phyloP scores from a whole-genome alignment of 2,113 vertebrate species.

The Oryzias melastigma region DNA sequence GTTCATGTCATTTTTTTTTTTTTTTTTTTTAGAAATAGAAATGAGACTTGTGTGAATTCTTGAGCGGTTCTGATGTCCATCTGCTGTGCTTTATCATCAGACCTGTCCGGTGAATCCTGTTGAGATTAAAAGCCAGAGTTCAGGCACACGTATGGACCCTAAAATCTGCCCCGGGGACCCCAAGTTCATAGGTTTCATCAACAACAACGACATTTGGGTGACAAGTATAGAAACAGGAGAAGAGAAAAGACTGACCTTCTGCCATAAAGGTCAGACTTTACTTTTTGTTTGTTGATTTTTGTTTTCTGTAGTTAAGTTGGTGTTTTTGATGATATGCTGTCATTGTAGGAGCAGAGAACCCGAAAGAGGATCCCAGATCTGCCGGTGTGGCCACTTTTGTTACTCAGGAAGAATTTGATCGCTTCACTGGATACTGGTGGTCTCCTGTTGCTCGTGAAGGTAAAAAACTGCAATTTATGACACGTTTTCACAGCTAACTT shows the following conservation, averaged over 20 bases:
- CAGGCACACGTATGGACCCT: conserved; percentile 92
- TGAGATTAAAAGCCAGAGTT: conserved; percentile 89
- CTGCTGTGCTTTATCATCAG: conserved; percentile 60
- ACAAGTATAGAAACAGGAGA: conserved; percentile 85
- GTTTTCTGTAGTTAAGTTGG: neutral
- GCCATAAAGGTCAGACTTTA: conserved; percentile 83
- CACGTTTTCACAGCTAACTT: neutral
- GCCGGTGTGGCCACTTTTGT: conserved; percentile 93
- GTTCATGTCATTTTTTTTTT: too few relatives aligned
- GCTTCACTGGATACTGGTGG: conserved; percentile 97
- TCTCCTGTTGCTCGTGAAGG: conserved; percentile 85
- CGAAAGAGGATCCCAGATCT: conserved; percentile 88
- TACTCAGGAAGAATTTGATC: conserved; percentile 96
- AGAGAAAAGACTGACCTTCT: conserved; percentile 86
- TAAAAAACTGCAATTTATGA: conserved; percentile 35
- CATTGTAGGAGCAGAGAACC: conserved; percentile 81
- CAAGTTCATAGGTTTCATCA: conserved; percentile 90
- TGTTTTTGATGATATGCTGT: neutral
- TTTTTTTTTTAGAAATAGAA: too few relatives aligned
- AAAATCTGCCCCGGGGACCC: conserved; percentile 90
- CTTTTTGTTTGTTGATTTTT: neutral
- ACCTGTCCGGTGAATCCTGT: conserved; percentile 86
- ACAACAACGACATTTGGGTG: conserved; percentile 92
- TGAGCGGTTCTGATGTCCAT: neutral
- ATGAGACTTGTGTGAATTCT: too few relatives aligned